A percentile compares a stretch with the other conserved stretches of the same genome.
These are phyloP conservation scores for Erebia palarica DNA, from an alignment of 2,888 invertebrate species.

Conservation along the genomic window DNA sequence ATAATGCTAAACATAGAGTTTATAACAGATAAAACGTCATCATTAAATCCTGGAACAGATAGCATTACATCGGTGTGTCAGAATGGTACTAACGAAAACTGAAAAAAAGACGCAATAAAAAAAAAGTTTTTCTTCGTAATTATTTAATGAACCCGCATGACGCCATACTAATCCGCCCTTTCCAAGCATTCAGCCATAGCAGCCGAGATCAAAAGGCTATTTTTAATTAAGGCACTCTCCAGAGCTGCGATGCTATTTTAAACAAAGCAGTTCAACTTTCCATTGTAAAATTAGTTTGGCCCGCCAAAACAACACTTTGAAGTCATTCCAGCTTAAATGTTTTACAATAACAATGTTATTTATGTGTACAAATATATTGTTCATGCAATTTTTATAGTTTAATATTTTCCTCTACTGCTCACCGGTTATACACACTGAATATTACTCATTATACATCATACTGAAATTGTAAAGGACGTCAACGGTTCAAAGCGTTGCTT, in stretches of 20 bases:
- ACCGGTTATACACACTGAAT: no score
- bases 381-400: no score
- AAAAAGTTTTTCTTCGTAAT: slow-evolving; percentile 12
- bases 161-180: slow-evolving; percentile 33
- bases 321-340: not conserved
- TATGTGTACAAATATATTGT: not conserved
- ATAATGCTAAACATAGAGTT: no score
- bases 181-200: slow-evolving; percentile 25
- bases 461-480: no score
- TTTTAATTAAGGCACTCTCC: slow-evolving; percentile 38
- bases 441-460: no score
- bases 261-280: slow-evolving; percentile 17
- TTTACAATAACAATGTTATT: slow-evolving; percentile 10
- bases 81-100: no score
- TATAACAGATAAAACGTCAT: no score
- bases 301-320: slow-evolving; percentile 19
- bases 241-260: slow-evolving; percentile 13
- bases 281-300: slow-evolving; percentile 7
- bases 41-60: no score
- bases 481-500: no score
- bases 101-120: not conserved
- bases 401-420: no score
- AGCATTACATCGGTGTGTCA: no score
- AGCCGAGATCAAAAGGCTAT: slow-evolving; percentile 43
- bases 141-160: slow-evolving; percentile 47